These are phyloP conservation scores for Myrmecobius fasciatus DNA, from an alignment of 2,113 vertebrate species.

Conservation along the genomic window DNA sequence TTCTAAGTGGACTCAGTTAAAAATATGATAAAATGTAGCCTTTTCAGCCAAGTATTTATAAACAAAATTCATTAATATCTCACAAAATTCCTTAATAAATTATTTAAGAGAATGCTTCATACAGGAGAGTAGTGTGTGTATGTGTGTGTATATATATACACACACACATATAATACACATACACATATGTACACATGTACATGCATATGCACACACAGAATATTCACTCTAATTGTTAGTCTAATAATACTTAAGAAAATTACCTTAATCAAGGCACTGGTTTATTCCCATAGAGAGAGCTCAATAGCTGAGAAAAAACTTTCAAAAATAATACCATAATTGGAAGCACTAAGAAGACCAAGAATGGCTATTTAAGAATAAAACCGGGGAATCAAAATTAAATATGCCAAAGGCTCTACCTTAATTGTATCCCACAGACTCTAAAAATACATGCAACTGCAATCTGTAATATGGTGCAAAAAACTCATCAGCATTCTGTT, in stretches of 20 bases:
- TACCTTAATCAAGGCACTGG: conserved; percentile 51
- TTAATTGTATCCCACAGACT: conserved; percentile 80
- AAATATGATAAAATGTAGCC: conserved; percentile 42
- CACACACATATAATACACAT: too few relatives aligned
- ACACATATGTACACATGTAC: not conserved
- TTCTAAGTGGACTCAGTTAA: conserved; percentile 33
- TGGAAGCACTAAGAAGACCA: conserved; percentile 77
- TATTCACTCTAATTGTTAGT: conserved; percentile 41
- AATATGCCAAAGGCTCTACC: conserved; percentile 79
- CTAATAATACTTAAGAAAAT: conserved; percentile 56
- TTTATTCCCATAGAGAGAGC: conserved; percentile 69
- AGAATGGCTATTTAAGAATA: conserved; percentile 77
- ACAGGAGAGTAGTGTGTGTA: conserved; percentile 10
- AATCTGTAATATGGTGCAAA: conserved; percentile 69
- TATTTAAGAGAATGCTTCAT: conserved; percentile 38
- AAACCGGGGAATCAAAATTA: conserved; percentile 80
- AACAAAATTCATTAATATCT: conserved; percentile 39
- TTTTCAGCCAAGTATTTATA: conserved; percentile 40
- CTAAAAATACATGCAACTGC: conserved; percentile 80
- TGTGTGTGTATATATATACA: not conserved
- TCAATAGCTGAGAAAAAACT: conserved; percentile 72
- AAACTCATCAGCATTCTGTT: conserved; percentile 69
- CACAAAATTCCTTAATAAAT: conserved; percentile 47
- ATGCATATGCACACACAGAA: not conserved
- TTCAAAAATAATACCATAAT: conserved; percentile 72